phyloP scores from a whole-genome alignment of 2,888 invertebrate genomes.

The Anaspis maculata region DNA sequence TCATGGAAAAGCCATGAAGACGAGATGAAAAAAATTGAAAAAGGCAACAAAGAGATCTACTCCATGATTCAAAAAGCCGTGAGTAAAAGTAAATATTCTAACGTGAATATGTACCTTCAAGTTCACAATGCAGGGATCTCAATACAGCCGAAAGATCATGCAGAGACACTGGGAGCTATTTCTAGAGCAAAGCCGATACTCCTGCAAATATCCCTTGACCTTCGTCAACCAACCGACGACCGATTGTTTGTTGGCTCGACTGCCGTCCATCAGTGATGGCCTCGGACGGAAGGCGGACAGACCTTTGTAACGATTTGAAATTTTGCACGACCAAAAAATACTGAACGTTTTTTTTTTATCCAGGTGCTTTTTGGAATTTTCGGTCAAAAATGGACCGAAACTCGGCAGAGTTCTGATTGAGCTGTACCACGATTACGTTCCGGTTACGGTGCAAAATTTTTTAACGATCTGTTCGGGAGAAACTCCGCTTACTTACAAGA shows the following conservation, averaged over 20 bases:
- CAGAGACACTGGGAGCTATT: too few species aligned
- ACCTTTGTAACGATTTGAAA: conserved; percentile 15
- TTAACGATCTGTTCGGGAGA: conserved; percentile 32
- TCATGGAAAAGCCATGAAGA: conserved; percentile 26
- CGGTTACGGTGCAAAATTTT: conserved; percentile 40
- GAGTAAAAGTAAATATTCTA: too few species aligned
- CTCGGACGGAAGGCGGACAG: conserved; percentile 17
- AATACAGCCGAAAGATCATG: too few species aligned
- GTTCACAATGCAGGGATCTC: too few species aligned
- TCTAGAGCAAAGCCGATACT: too few species aligned
- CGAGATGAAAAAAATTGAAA: conserved; percentile 24
- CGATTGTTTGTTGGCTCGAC: too few species aligned
- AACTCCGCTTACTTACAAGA: conserved; percentile 30
- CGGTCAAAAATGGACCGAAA: conserved; percentile 29
- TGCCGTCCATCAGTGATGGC: conserved; percentile 31
- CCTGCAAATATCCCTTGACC: too few species aligned
- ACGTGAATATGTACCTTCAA: too few species aligned
- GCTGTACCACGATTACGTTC: conserved; percentile 38
- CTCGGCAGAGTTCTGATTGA: conserved; percentile 38
- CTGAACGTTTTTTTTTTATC: neutral
- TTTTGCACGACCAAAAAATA: neutral
- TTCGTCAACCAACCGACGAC: too few species aligned
- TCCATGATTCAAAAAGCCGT: conserved; percentile 17
- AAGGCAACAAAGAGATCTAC: conserved; percentile 27
- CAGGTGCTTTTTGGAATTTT: conserved; percentile 39